Evolutionary conservation across 2,888 invertebrate genomes (phyloP), one percentile per base, ranked within the genome.

Genomic region (Magallana nippona): DNA sequence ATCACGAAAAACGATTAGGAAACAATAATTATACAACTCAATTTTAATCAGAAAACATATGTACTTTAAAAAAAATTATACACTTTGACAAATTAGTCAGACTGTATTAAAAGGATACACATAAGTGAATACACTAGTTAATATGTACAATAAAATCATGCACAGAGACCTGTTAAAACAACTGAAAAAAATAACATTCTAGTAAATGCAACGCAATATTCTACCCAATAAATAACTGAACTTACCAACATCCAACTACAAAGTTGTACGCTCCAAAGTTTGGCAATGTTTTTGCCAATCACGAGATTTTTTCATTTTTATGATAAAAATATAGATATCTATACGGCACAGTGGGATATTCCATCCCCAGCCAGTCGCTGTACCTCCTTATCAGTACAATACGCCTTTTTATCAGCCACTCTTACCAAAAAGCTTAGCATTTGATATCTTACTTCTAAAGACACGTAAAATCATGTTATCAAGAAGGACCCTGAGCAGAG

Each of bases 241-340:
- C 71, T 71, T 71, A 71, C 71, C 71, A 71, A 60, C 58, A 60
- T 60, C 60, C 60, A 8, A 60, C 60, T n/a, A 15, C 60, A 60
- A 60, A 60, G 27, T 71, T 5, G 44, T 13, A 71, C 3, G 22
- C 71, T 71, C 71, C 71, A 15, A 27, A 22, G 22, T 71, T 71
- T 71, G 22, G 27, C 10, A 71, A 71, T 71, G 71, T 22, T 71
- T 71, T 71, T 13, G 44, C 44, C 44, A 71, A 32, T 27, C 71
- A 71, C 32, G 71, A 27, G 32, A 71, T 27, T 71, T 71, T 71
- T 71, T 71, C 22, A 19, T 27, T 27, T 22, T 32, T 44, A 44
- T 44, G 44, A 44, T 44, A 44, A 71, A 71, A 71, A 71, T 71
- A 71, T 71, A 71, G 71, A 71, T 71, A 71, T 71, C 71, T 15